These are phyloP conservation scores for Colius striatus DNA, from an alignment of 2,113 vertebrate genomes.

Conservation along the genomic window DNA sequence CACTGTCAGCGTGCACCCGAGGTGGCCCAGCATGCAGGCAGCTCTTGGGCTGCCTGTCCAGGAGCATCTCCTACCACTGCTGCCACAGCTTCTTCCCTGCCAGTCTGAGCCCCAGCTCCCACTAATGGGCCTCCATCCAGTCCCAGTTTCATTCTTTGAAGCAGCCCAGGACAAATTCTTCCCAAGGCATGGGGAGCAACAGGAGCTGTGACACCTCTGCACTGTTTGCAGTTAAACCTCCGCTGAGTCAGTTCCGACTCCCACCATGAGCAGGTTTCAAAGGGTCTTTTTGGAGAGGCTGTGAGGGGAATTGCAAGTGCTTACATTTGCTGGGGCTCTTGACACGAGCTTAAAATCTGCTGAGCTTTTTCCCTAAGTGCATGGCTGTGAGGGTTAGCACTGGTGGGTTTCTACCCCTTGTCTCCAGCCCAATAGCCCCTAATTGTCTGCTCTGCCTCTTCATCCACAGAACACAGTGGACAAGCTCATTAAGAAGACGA, in stretches of 20 bases:
- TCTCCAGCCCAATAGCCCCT: not conserved
- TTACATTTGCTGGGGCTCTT: not conserved
- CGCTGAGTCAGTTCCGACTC: not conserved
- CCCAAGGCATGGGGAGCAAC: not conserved
- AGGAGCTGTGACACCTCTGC: not conserved
- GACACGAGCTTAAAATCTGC: conserved; percentile 36
- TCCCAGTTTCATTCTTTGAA: not conserved
- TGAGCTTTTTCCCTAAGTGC: not conserved
- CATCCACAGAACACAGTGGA: conserved; percentile 91
- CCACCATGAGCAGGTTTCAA: not conserved
- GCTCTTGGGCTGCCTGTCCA: not conserved
- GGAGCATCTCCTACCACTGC: not conserved
- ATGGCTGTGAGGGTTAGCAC: not conserved
- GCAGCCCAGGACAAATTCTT: not conserved
- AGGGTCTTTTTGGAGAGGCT: not conserved
- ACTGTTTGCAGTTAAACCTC: not conserved
- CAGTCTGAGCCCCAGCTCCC: not conserved
- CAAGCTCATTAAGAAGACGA: conserved; percentile 98
- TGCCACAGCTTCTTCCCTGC: not conserved
- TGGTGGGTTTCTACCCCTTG: not conserved
- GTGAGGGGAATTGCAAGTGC: not conserved
- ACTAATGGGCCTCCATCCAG: not conserved
- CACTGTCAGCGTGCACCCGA: fast-evolving
- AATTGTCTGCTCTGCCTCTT: not conserved
- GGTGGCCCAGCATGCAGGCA: not conserved